Base-by-base conservation (phyloP, 2,797 vertebrate species). In the Percopsis omiscomaycus region DNA sequence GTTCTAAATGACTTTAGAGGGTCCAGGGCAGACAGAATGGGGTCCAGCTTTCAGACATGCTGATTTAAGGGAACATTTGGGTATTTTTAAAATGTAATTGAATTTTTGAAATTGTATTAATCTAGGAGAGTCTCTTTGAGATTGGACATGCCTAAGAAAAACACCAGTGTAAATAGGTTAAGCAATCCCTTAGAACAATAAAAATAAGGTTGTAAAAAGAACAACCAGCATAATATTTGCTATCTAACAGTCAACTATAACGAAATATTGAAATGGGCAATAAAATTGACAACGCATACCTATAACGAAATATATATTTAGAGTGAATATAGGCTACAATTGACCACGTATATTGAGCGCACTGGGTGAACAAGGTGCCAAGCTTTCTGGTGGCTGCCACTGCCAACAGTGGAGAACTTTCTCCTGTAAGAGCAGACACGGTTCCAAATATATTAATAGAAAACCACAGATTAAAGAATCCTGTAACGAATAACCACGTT, bases 401-500 rank as follows among this genome's bases (percentile, higher is more conserved):
- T 59, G 62, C 51, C 9, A 2, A 30, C 27, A 28, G 16, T 54
- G 49, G 46, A 37, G 67, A 11, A 32, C 6, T 29, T 64, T 59
- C 50, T 59, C 68, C 53, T 49, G 54, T n/a, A 54, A 50, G 64
- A 15, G 28, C n/a, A 61, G 61, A 61, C 53, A 59, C 16, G 29
- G 46, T 30, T 50, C 27, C 55, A 29, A 59, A 59, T 63, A 61
- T 37, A 37, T 37, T 59, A 65, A 60, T 8, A 27, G 55, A 51
- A 56, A 44, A 55, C 69, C 46, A 64, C 37, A 49, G 64, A 66
- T 74, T 48, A 69, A 53, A 61, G 57, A 66, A 16, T 48, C 62
- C 49, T n/a, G 51, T 61, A 69, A 65, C 61, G 68, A 66, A 61
- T 88, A 82, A 81, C 78, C 52, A 70, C 32, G 68, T 87, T 86